Conservation (phyloP, 1,140 invertebrate genomes). For the Zaprionus nigranus region DNA sequence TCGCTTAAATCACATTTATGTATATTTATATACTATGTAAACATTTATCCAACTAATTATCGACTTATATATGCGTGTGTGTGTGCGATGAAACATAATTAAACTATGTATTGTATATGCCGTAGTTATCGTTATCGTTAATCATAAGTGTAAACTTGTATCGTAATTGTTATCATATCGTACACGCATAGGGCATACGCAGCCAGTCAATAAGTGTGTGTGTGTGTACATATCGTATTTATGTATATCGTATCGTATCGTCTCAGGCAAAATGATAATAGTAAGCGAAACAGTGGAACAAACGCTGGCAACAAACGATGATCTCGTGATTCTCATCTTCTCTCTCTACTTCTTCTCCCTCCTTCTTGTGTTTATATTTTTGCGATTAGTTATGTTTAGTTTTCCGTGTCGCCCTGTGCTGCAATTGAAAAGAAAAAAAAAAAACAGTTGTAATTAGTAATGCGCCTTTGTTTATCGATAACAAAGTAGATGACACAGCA, state of each 20-base stretch:
- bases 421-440: conserved; percentile 26
- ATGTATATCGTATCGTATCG: conserved; percentile 39
- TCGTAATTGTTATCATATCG: conserved; percentile 27
- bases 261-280: conserved; percentile 27
- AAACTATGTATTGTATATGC: conserved; percentile 42
- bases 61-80: conserved; percentile 44
- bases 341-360: conserved; percentile 20
- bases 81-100: conserved; percentile 45
- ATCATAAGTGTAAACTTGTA: conserved; percentile 21
- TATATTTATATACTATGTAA: conserved; percentile 76
- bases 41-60: conserved; percentile 70
- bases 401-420: conserved; percentile 41
- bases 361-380: neutral
- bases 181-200: conserved; percentile 40
- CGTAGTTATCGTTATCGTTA: conserved; percentile 32
- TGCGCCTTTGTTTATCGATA: conserved; percentile 9
- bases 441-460: conserved; percentile 13
- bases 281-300: conserved; percentile 33
- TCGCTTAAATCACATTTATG: conserved; percentile 84
- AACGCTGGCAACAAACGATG: neutral
- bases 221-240: conserved; percentile 30
- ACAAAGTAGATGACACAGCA: conserved; percentile 6
- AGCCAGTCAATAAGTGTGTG: conserved; percentile 39
- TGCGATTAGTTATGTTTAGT: conserved; percentile 15
- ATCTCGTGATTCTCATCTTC: neutral